A percentile compares a stretch with the other conserved stretches of the same genome.
phyloP scores from a whole-genome alignment of 2,888 invertebrate species.

The Drosophila borealis region DNA sequence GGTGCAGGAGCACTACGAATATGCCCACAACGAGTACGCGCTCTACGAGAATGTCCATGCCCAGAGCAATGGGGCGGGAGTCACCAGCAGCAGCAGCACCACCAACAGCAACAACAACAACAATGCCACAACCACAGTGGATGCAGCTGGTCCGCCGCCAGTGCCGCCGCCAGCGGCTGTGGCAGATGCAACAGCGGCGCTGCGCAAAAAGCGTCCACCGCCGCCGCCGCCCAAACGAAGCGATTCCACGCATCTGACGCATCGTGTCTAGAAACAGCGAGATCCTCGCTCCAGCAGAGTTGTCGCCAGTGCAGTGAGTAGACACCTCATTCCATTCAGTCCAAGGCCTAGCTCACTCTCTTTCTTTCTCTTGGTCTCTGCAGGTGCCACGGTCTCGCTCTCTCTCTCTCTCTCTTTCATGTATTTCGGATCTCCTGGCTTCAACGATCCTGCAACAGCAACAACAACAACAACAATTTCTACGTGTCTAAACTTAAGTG shows the following conservation, averaged over 20 bases:
- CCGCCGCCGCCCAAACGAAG: conserved; percentile 96
- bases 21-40: conserved; percentile 82
- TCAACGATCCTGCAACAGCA: conserved; percentile 18
- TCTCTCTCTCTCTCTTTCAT: not conserved
- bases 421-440: conserved; percentile 19
- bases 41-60: conserved; percentile 91
- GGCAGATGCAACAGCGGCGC: conserved; percentile 58
- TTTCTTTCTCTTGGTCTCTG: not conserved
- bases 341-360: not conserved
- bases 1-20: conserved; percentile 93
- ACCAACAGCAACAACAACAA: not conserved
- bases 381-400: not conserved
- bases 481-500: conserved; percentile 50
- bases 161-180: conserved; percentile 53
- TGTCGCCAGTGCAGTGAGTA: conserved; percentile 34
- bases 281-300: not conserved
- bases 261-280: conserved; percentile 78
- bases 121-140: not conserved
- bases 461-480: conserved; percentile 24
- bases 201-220: conserved; percentile 90
- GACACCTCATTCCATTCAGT: no score
- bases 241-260: conserved; percentile 93
- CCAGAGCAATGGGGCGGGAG: conserved; percentile 49
- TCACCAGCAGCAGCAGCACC: not conserved
- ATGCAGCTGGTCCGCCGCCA: conserved; percentile 85